Evolutionary conservation across 2,113 vertebrate species (phyloP).

Genomic region (Mus spicilegus): DNA sequence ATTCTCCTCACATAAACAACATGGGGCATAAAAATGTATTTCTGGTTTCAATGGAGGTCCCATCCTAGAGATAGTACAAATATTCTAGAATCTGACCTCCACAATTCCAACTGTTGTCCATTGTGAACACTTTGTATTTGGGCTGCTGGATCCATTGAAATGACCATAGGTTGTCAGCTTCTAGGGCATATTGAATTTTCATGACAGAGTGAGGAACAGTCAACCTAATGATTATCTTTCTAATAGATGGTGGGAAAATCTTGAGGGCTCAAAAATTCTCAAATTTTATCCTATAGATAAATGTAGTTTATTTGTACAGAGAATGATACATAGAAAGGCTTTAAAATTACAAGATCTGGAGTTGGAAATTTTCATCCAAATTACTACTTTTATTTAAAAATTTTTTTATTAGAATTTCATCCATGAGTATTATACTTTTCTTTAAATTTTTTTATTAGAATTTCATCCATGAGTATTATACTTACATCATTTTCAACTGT

Average conservation of each 20-base stretch:
- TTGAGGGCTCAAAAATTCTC: not conserved
- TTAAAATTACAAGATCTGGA: not conserved
- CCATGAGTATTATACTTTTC: not conserved
- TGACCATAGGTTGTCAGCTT: not conserved
- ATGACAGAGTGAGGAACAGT: not conserved
- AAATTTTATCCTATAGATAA: not conserved
- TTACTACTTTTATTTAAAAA: not conserved
- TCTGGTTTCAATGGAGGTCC: not conserved
- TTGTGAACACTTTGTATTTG: not conserved
- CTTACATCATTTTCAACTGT: not conserved
- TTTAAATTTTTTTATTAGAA: not conserved
- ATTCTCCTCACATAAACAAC: not conserved
- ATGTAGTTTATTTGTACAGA: not conserved
- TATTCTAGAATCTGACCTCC: not conserved
- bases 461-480: not conserved
- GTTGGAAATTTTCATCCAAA: not conserved
- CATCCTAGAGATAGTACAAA: not conserved
- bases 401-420: too few species aligned
- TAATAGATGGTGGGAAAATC: not conserved
- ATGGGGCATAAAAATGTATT: not conserved
- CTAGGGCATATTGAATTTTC: not conserved
- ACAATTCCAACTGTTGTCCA: not conserved
- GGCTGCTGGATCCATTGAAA: not conserved
- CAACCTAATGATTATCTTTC: slow-evolving; percentile 9
- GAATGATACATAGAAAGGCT: not conserved